phyloP scores from a whole-genome alignment of 2,797 vertebrate species.

The Enteromius trimaculatus region DNA sequence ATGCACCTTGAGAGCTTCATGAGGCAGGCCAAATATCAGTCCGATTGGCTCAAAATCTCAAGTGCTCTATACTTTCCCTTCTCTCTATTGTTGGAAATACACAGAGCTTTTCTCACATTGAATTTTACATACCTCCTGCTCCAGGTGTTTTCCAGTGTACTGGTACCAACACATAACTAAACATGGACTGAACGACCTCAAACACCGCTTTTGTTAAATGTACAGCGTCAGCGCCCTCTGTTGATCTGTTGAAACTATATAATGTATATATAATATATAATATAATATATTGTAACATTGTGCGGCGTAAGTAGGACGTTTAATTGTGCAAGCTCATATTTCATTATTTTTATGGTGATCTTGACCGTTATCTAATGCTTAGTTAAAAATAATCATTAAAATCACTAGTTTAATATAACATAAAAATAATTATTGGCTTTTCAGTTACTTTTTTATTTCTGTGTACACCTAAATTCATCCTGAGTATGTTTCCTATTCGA shows the following conservation, averaged over 20 bases:
- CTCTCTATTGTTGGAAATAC: conserved; percentile 3
- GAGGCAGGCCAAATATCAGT: not conserved
- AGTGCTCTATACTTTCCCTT: not conserved
- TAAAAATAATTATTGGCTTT: not conserved
- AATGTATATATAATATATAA: too few relatives aligned
- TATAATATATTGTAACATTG: not conserved
- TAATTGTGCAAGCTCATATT: not conserved
- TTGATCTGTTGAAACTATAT: not conserved
- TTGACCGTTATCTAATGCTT: not conserved
- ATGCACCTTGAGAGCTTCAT: conserved; percentile 9
- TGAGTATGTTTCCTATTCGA: not conserved
- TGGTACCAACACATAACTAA: not conserved
- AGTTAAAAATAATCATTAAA: not conserved
- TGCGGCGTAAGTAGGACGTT: too few relatives aligned
- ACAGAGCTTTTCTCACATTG: not conserved
- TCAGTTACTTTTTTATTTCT: not conserved
- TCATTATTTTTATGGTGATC: not conserved
- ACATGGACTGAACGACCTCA: not conserved
- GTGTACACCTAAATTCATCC: not conserved
- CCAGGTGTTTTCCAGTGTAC: conserved; percentile 15
- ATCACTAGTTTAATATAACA: not conserved
- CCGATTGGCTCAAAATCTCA: conserved; percentile 3
- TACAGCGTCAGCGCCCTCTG: conserved; percentile 43
- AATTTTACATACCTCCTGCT: conserved; percentile 5
- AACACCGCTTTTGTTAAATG: not conserved